phyloP scores from a whole-genome alignment of 2,113 vertebrate genomes.

The Rhagologus leucostigma region DNA sequence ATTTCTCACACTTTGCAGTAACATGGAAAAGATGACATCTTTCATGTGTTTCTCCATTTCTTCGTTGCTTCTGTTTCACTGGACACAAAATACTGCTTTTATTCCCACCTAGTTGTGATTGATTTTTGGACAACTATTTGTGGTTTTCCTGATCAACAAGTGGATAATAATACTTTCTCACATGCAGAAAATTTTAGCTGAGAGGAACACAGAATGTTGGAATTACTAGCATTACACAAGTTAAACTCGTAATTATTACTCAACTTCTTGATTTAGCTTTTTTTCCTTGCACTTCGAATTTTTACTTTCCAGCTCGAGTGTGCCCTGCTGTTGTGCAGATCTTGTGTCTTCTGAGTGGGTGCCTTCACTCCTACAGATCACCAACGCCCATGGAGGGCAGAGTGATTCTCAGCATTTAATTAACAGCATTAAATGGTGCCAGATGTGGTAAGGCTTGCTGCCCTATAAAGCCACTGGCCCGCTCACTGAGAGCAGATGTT shows the following conservation, averaged over 20 bases:
- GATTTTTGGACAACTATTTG: neutral
- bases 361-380: neutral
- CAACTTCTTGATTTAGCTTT: neutral
- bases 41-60: neutral
- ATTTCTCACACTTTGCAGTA: neutral
- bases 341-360: neutral
- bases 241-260: neutral
- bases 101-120: neutral
- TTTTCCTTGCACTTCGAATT: neutral
- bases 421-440: neutral
- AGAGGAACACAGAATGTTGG: neutral
- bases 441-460: neutral
- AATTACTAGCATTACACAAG: neutral
- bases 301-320: neutral
- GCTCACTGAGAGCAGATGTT: slow-evolving; percentile 2
- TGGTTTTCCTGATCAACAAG: neutral
- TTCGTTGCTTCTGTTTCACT: neutral
- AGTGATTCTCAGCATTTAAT: neutral
- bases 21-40: neutral
- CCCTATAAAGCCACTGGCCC: neutral
- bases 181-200: neutral
- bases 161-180: neutral
- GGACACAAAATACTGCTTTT: neutral
- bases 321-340: neutral
- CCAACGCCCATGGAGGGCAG: neutral